phyloP scores from a whole-genome alignment of 2,113 vertebrate species.

The Bufo bufo region DNA sequence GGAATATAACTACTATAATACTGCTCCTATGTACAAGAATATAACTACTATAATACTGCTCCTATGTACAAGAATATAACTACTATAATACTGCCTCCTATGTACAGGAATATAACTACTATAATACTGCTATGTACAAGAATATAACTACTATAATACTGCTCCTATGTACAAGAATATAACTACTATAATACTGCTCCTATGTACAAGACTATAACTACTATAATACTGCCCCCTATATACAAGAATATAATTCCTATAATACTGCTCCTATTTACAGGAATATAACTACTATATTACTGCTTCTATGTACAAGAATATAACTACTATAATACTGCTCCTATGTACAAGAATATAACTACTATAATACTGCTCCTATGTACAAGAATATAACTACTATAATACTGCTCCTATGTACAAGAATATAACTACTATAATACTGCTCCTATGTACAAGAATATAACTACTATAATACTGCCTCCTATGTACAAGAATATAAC shows the following conservation, averaged over 20 bases:
- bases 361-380: not conserved
- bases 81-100: too few relatives aligned
- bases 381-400: too few relatives aligned
- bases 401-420: not conserved
- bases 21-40: not conserved
- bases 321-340: not conserved
- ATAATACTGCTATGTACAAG: not conserved
- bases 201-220: not conserved
- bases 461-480: not conserved
- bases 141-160: slow-evolving; percentile 1
- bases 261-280: not conserved
- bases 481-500: too few relatives aligned
- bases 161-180: too few relatives aligned
- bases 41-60: not conserved
- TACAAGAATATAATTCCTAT: not conserved
- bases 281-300: not conserved
- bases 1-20: not conserved
- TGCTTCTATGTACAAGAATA: not conserved
- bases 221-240: not conserved
- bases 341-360: not conserved
- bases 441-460: too few relatives aligned
- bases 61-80: too few relatives aligned
- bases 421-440: too few relatives aligned
- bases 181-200: slow-evolving; percentile 7
- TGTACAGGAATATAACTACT: not conserved